Base-by-base conservation (phyloP, 2,113 vertebrate species). In the Columbina picui region DNA sequence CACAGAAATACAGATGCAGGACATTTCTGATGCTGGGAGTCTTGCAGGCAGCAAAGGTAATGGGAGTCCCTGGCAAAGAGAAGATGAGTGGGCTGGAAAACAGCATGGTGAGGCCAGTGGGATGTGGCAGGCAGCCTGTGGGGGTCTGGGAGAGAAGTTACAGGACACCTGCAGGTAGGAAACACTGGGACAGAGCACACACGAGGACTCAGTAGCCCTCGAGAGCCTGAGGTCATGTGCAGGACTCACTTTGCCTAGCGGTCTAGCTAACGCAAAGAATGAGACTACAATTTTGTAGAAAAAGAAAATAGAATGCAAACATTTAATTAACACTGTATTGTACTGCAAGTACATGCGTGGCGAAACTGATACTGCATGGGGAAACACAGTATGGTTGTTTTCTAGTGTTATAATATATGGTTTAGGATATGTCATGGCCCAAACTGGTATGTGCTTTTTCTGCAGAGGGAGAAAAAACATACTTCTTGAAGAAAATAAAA, bases 31-130 rank as follows among this genome's bases (percentile, higher is more conserved):
- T 3, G 0, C 23, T 49, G 25, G 10, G 8, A 80, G 13, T 36
- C 59, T 81, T 74, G 36, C 11, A 65, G 65, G 23, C 41, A 70
- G 27, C 41, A 79, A 16, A 87, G 30, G 12, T 39, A 38, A 38
- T 16, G 22, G 39, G 57, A 91, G 9, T 2, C 5, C 5, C 32
- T 16, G 0, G 0, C 16, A 14, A 13, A 70, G 9, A 61, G 8
- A 14, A 64, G 20, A 23, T 26, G 36, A 76, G 13, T 2, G 4
- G 23, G 6, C 5, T 68, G 38, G 63, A 57, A 78, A 78, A 32
- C 17, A 60, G 16, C 29, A 32, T 1, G 4, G 65, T 18, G 10
- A 84, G 41, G 11, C 29, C 36, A 57, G 63, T 29, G 29, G 11
- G 29, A 38, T 53, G 22, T 22, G 29, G 7, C 13, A 76, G 4